Percentiles rank a stretch among this genome's conserved stretches.
phyloP scores from a whole-genome alignment of 2,113 vertebrate species.

The Oreotrochilus melanogaster region DNA sequence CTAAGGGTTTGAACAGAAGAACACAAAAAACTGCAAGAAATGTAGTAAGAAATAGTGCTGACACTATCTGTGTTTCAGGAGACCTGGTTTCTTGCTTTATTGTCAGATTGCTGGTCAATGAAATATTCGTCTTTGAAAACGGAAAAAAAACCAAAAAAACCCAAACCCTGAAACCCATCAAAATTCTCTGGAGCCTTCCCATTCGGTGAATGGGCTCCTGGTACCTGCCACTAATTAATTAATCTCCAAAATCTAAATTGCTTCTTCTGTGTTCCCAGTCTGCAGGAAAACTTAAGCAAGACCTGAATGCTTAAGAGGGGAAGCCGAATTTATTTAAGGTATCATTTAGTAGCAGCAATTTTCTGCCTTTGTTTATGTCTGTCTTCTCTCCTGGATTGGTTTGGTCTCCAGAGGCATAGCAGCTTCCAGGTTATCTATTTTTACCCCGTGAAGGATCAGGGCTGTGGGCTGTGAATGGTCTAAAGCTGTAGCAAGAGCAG shows the following conservation, averaged over 20 bases:
- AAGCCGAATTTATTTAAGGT: not conserved
- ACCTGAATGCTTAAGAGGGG: slow-evolving; percentile 14
- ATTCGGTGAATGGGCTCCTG: not conserved
- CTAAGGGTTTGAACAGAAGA: not conserved
- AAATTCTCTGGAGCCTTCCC: not conserved
- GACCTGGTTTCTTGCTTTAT: not conserved
- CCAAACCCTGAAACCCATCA: not conserved
- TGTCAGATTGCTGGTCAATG: not conserved
- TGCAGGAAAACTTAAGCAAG: not conserved
- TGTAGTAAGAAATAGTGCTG: not conserved
- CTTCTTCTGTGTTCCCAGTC: slow-evolving; percentile 17
- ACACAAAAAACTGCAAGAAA: not conserved
- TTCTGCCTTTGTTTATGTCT: not conserved
- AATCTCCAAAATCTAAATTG: slow-evolving; percentile 49
- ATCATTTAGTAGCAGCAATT: not conserved
- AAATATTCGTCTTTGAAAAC: not conserved
- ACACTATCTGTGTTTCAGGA: not conserved
- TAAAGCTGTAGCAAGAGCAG: not conserved
- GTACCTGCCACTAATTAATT: slow-evolving; percentile 56
- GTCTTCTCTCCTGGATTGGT: not conserved
- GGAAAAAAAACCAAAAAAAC: not conserved
- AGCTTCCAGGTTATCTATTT: not conserved
- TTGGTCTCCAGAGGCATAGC: not conserved
- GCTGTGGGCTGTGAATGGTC: not conserved
- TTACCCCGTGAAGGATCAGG: not conserved